Evolutionary conservation across 2,888 invertebrate species (phyloP), one percentile per base, ranked within the genome.

Genomic region (Melanotus villosus): DNA sequence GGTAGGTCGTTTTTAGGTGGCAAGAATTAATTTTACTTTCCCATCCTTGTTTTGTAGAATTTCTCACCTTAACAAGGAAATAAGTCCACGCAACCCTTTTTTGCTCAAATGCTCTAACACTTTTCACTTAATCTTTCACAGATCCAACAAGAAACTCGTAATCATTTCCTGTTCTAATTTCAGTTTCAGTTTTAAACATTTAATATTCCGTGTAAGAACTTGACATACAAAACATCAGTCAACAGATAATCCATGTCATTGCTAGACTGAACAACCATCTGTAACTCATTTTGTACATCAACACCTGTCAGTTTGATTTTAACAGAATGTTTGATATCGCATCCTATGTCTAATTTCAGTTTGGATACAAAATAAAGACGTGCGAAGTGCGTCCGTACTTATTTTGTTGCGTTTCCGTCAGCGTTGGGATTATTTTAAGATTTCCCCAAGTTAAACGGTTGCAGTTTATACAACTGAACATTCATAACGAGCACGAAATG

Each of bases 221-320:
- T 23, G 23, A 12, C 14, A 19, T n/a, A 9, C 2, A 21, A 47
- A 47, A 47, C 26, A 19, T 47, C 47, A 23, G n/a, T 47, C 47
- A 23, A 23, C 23, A 21, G 21, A 21, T 47, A 21, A 47, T 23
- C 47, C 14, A 23, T 23, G 47, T 21, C 47, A 47, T n/a, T 10
- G 21, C 18, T 26, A 47, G 23, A 26, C 45, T n/a, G n/a, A n/a
- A n/a, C n/a, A n/a, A n/a, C n/a, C n/a, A n/a, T n/a, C n/a, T n/a
- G n/a, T n/a, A 23, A 23, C 19, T 23, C 47, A 47, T 47, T 47
- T 47, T 47, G 12, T 23, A 23, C 19, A 23, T 47, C 23, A 21
- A 23, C 47, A 23, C 47, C 47, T 19, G 21, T 47, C 47, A 47
- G 23, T 47, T 23, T 21, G 47, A 47, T 23, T 47, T 16, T n/a